phyloP scores from a whole-genome alignment of 2,113 vertebrate species.

The Saguinus imperator region DNA sequence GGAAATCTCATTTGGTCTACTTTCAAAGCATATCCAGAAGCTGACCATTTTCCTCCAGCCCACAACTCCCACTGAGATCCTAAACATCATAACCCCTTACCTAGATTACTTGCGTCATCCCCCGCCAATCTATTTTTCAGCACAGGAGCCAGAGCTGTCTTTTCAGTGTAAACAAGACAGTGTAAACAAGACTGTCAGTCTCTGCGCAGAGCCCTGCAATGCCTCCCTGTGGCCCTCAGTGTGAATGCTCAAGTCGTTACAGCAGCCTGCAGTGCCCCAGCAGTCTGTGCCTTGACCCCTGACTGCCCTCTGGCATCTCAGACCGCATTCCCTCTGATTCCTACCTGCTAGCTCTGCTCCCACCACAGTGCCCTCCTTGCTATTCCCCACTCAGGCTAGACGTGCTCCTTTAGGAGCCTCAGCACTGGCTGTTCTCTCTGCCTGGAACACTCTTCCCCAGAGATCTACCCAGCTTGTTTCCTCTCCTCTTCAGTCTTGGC shows the following conservation, averaged over 20 bases:
- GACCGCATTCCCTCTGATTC: not conserved
- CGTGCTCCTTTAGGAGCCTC: not conserved
- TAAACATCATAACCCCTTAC: not conserved
- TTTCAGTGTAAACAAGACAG: not conserved
- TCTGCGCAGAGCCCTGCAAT: not conserved
- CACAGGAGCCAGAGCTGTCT: not conserved
- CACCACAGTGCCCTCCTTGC: not conserved
- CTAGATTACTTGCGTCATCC: not conserved
- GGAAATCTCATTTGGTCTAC: not conserved
- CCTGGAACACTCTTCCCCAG: not conserved
- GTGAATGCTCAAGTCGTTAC: not conserved
- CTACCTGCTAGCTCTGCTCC: not conserved
- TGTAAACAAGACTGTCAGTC: not conserved
- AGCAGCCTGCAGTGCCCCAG: no score
- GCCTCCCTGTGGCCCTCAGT: not conserved
- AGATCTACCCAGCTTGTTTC: not conserved
- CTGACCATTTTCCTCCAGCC: not conserved
- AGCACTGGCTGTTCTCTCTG: not conserved
- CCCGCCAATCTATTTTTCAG: not conserved
- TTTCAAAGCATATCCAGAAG: not conserved
- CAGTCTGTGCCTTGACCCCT: not conserved
- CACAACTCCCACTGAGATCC: not conserved
- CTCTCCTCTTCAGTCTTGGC: not conserved
- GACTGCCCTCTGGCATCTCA: not conserved
- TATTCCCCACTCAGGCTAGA: not conserved